phyloP scores from a whole-genome alignment of 1,140 invertebrate genomes.

The Calliopsis andreniformis region DNA sequence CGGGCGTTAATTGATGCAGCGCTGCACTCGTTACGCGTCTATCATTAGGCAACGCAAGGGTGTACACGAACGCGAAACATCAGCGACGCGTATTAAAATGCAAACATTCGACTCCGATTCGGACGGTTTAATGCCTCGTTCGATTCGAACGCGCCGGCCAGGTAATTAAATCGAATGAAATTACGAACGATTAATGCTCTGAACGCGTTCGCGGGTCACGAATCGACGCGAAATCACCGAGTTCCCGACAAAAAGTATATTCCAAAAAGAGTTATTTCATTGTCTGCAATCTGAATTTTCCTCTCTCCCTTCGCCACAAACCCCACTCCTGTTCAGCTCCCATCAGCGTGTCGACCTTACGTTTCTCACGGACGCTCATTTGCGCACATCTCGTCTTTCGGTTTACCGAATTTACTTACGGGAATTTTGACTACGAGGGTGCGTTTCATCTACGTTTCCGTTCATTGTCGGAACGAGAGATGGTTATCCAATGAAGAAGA shows the following conservation, averaged over 20 bases:
- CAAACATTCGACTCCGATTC: conserved; percentile 66
- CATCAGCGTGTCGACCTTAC: no score
- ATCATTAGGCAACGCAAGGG: conserved; percentile 72
- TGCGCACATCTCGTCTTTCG: no score
- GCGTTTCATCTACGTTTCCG: not conserved
- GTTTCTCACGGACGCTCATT: not conserved
- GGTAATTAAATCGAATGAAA: conserved; percentile 78
- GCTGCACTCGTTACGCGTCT: conserved; percentile 66
- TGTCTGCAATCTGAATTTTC: conserved; percentile 14
- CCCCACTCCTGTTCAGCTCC: not conserved
- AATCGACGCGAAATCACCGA: conserved; percentile 54
- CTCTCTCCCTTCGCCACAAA: not conserved
- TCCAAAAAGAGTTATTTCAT: conserved; percentile 42
- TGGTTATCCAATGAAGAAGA: conserved; percentile 1
- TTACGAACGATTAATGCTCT: conserved; percentile 74
- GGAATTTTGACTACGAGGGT: no score
- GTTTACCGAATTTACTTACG: no score
- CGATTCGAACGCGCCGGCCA: conserved; percentile 63
- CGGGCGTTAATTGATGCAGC: conserved; percentile 63
- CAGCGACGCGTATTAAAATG: conserved; percentile 72
- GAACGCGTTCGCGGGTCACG: conserved; percentile 61
- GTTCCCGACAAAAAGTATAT: conserved; percentile 55
- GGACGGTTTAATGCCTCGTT: conserved; percentile 71
- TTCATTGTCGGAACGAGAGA: not conserved
- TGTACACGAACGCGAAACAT: conserved; percentile 56